phyloP scores from a whole-genome alignment of 2,888 invertebrate species.

The Yponomeuta cagnagella region DNA sequence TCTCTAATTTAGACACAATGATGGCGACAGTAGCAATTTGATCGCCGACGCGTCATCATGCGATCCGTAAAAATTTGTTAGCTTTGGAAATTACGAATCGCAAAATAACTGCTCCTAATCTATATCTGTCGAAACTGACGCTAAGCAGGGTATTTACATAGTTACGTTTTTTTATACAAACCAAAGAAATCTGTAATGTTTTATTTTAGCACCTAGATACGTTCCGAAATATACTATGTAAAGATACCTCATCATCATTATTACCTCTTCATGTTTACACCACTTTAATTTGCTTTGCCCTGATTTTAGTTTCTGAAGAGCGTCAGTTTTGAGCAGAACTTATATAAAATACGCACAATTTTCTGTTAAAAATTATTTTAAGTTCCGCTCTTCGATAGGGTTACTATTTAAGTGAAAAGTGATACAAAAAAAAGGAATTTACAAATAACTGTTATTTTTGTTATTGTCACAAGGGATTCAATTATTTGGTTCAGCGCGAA shows the following conservation, averaged over 20 bases:
- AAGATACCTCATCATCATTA: no score
- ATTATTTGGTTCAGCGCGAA: constrained; percentile 52
- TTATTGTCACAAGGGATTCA: constrained; percentile 55
- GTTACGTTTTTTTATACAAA: no score
- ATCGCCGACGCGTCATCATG: neutral
- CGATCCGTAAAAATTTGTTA: neutral
- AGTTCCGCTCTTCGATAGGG: neutral
- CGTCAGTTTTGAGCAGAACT: no score
- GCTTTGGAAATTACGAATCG: neutral
- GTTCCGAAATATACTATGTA: no score
- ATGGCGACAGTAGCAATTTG: neutral
- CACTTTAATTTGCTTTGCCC: no score
- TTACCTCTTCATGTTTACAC: no score
- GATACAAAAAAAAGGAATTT: neutral
- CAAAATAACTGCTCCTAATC: neutral
- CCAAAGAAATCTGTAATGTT: neutral
- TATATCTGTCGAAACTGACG: neutral
- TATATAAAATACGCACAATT: no score
- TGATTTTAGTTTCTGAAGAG: no score
- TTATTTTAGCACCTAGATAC: no score
- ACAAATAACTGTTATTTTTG: neutral
- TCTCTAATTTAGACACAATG: neutral
- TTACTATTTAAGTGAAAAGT: neutral
- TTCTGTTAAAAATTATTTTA: no score
- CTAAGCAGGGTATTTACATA: neutral